These are phyloP conservation scores for Asobara japonica DNA, from an alignment of 1,140 invertebrate species.

Conservation along the genomic window DNA sequence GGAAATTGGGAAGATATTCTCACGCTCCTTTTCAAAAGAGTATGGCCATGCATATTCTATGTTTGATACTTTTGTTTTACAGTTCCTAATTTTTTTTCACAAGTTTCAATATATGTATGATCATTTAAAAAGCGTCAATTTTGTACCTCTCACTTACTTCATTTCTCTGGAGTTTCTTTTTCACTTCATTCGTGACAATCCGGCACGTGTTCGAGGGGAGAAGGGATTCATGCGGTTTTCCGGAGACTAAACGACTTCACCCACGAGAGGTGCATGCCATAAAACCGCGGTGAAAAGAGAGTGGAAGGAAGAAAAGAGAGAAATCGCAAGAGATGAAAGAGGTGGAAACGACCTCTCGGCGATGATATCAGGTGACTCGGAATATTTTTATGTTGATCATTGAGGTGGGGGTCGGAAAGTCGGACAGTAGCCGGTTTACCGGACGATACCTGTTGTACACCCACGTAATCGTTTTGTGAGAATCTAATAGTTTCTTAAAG, in stretches of 20 bases:
- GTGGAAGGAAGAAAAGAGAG: not conserved
- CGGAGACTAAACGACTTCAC: constrained; percentile 6
- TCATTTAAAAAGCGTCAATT: not conserved
- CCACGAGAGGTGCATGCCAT: constrained; percentile 2
- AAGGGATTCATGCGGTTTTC: not conserved
- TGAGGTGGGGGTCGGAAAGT: not conserved
- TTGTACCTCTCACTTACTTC: not conserved
- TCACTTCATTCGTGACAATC: not conserved
- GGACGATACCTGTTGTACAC: not conserved
- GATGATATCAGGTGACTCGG: constrained; percentile 13
- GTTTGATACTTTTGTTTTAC: no score
- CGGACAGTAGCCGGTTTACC: not conserved
- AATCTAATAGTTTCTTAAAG: not conserved
- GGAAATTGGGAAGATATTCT: not conserved
- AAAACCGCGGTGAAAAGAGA: not conserved
- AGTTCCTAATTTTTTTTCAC: no score
- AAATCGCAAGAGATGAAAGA: constrained; percentile 2
- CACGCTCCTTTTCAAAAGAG: not conserved
- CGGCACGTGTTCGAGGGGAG: not conserved
- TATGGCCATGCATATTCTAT: no score
- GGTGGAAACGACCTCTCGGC: constrained; percentile 14
- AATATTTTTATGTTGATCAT: constrained; percentile 9
- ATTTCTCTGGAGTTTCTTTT: not conserved
- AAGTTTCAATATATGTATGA: not conserved
- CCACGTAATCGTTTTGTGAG: not conserved